Evolutionary conservation across 2,888 invertebrate genomes (phyloP), one percentile per base, ranked within the genome.

Genomic region (Drosophila anomelani): DNA sequence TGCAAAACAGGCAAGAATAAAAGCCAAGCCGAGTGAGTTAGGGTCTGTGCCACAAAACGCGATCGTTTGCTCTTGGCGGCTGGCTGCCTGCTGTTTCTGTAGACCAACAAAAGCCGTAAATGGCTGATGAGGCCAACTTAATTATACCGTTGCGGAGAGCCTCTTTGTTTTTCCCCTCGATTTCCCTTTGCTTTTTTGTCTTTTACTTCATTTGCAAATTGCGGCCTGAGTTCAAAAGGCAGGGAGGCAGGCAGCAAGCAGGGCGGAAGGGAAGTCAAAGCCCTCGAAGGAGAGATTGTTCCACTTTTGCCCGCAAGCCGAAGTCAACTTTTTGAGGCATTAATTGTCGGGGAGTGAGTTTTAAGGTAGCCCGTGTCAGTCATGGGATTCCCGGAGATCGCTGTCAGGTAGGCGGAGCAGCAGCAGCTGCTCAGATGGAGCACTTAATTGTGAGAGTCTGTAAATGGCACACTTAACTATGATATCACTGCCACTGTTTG

Each of bases 91-190:
- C 51, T 53, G 64, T 64, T 51, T 58, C 56, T 75, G 75, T 59
- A 56, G 75, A 69, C 69, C 67, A 36, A 38, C 64, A 36, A 29
- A 64, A 56, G 67, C 84, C 80, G 75, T 88, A 86, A 84, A 88
- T 81, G 81, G 84, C 79, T 86, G 84, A 84, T 86, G 87, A 76
- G 78, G 84, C 85, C 79, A 88, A 76, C 73, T 88, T 85, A 85
- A 85, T 85, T 85, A 85, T 86, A 76, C 87, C 85, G 88, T 88
- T 83, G 79, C 81, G 69, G 74, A 63, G 49, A 44, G 20, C 66
- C 88, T 81, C 77, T 79, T 84, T 81, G 78, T 78, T 82, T 85
- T 72, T 47, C 57, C 51, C 63, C 41, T 63, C 44, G 47, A 39
- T 46, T 43, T 44, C 41, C 23, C 39, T 46, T 47, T 38, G 60